Evolutionary conservation across 1,140 invertebrate genomes (phyloP).

Genomic region (Coptotermes formosanus): DNA sequence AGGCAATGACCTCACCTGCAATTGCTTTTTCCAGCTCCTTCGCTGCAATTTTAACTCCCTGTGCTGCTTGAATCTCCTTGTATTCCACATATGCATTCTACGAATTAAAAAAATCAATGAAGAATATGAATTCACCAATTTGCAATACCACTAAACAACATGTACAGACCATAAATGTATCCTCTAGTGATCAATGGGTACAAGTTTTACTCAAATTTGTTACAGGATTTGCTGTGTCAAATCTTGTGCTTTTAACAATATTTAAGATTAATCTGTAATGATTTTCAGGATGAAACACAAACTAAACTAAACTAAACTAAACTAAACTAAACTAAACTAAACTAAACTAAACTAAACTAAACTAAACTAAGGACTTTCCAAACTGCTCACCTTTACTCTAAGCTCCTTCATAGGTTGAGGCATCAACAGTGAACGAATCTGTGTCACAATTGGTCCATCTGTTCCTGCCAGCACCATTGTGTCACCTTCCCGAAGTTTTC

Average conservation of each 20-base stretch:
- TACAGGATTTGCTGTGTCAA: too few species aligned
- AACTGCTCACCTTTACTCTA: slow-evolving; percentile 80
- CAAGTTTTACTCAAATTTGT: too few species aligned
- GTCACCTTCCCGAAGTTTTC: slow-evolving; percentile 87
- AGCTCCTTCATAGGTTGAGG: slow-evolving; percentile 97
- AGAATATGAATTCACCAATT: too few species aligned
- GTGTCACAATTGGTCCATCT: slow-evolving; percentile 96
- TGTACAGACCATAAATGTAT: too few species aligned
- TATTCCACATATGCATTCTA: slow-evolving; percentile 94
- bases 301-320: not conserved
- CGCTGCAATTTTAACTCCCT: slow-evolving; percentile 97
- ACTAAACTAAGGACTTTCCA: not conserved
- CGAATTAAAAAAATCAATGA: slow-evolving; percentile 33
- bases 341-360: too few species aligned
- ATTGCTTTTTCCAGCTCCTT: slow-evolving; percentile 98
- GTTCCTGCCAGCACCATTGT: slow-evolving; percentile 94
- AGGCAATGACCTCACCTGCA: slow-evolving; percentile 62
- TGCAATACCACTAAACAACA: too few species aligned
- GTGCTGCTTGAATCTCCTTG: slow-evolving; percentile 92
- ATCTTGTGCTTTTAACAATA: not conserved
- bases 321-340: slow-evolving; percentile 29
- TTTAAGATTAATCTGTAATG: not conserved
- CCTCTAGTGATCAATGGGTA: too few species aligned
- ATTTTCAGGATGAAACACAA: too few species aligned
- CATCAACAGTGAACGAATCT: slow-evolving; percentile 95